Evolutionary conservation across 2,888 invertebrate species (phyloP).

Genomic region (Lycophotia porphyrea): DNA sequence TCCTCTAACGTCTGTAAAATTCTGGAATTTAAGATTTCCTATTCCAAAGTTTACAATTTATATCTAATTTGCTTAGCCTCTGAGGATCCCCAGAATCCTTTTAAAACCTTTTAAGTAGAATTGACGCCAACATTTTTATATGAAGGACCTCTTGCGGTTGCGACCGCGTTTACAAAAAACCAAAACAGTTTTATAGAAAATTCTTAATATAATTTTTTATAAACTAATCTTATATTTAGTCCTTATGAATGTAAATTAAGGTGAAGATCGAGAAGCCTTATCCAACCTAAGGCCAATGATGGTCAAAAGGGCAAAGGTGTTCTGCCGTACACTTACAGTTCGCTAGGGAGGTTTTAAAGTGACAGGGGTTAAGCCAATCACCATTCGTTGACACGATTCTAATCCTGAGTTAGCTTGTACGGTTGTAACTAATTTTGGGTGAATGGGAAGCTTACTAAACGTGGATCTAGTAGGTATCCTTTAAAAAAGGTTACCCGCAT

Average conservation of each 20-base stretch:
- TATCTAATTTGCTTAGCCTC: not conserved
- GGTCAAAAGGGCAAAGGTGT: slow-evolving; percentile 37
- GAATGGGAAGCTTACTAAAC: not conserved
- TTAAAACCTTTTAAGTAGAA: not conserved
- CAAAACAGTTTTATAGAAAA: not conserved
- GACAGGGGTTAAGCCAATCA: slow-evolving; percentile 44
- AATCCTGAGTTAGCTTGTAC: slow-evolving; percentile 35
- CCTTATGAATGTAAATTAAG: slow-evolving; percentile 9
- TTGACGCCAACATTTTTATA: not conserved
- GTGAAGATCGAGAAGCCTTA: slow-evolving; percentile 10
- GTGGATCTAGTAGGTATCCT: not conserved
- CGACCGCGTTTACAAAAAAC: not conserved
- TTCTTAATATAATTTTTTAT: not conserved
- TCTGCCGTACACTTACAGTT: slow-evolving; percentile 20
- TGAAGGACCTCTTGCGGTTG: not conserved
- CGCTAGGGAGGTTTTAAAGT: slow-evolving; percentile 28
- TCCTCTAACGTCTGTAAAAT: not conserved
- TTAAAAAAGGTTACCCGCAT: not conserved
- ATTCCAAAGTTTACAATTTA: not conserved
- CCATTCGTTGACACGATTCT: slow-evolving; percentile 36
- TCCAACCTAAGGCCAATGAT: slow-evolving; percentile 12
- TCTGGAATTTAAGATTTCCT: not conserved
- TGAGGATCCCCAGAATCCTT: not conserved
- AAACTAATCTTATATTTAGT: not conserved
- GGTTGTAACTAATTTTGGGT: slow-evolving; percentile 24